Percentiles rank a stretch among this genome's conserved stretches.
These are phyloP conservation scores for Boloria euphrosyne DNA, from an alignment of 2,888 invertebrate species.

Conservation along the genomic window DNA sequence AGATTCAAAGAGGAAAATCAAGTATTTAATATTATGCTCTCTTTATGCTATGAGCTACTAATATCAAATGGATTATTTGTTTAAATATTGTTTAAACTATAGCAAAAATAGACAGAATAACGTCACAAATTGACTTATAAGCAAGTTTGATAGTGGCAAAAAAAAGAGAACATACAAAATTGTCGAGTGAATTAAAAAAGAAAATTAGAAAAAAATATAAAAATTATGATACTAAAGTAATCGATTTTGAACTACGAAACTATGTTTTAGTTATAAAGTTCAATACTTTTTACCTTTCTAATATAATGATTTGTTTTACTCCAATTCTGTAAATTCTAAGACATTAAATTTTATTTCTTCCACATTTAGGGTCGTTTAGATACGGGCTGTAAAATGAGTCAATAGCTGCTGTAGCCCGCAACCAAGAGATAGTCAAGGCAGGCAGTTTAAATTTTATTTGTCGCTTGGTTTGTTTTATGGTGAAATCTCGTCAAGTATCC, in stretches of 20 bases:
- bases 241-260: no score
- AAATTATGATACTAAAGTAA: no score
- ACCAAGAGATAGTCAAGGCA: background rate
- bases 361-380: slow-evolving; percentile 18
- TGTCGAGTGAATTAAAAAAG: no score
- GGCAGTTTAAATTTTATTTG: slow-evolving; percentile 10
- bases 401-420: slow-evolving; percentile 13
- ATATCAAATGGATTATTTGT: background rate
- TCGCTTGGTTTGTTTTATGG: background rate
- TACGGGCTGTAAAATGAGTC: slow-evolving; percentile 15
- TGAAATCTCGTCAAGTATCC: background rate
- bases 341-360: slow-evolving; percentile 16
- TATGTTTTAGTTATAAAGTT: no score
- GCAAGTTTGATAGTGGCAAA: no score
- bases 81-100: no score
- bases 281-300: background rate
- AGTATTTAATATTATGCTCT: slow-evolving; percentile 15
- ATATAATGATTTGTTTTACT: slow-evolving; percentile 1
- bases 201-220: no score
- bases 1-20: slow-evolving; percentile 18
- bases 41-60: slow-evolving; percentile 3
- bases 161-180: no score
- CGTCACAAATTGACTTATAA: no score
- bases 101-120: no score
- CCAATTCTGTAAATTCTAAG: slow-evolving; percentile 16